A percentile compares a stretch with the other conserved stretches of the same genome.
Evolutionary conservation across 2,113 vertebrate species (phyloP).

Genomic region (Burhinus oedicnemus): DNA sequence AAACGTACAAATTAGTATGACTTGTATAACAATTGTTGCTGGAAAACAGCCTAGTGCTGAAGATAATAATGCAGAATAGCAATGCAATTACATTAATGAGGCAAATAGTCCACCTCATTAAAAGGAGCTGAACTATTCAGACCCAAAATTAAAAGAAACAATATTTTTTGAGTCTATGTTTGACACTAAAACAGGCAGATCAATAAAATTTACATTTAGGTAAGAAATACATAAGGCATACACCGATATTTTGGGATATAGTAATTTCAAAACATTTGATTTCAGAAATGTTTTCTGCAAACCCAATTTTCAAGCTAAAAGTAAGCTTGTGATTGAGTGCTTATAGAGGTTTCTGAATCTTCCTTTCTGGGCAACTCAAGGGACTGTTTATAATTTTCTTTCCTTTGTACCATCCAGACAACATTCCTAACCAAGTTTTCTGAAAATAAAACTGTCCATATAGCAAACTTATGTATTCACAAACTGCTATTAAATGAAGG

Average conservation of each 20-base stretch:
- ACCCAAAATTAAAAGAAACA: background rate
- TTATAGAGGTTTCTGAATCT: background rate
- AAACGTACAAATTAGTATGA: conserved; percentile 76
- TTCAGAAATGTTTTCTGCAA: background rate
- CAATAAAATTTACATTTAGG: background rate
- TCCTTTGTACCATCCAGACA: background rate
- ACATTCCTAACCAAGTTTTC: background rate
- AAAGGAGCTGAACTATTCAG: conserved; percentile 22
- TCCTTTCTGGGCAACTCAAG: background rate
- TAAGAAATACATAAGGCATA: background rate
- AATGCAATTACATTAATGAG: conserved; percentile 68
- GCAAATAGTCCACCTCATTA: conserved; percentile 56
- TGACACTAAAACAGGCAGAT: background rate
- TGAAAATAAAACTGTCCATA: background rate
- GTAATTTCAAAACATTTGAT: background rate
- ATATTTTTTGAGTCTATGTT: background rate
- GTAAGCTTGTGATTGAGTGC: background rate
- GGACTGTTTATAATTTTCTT: background rate
- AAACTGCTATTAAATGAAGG: background rate
- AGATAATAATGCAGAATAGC: conserved; percentile 34
- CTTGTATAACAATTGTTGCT: conserved; percentile 64
- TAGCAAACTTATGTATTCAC: background rate
- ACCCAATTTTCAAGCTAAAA: background rate
- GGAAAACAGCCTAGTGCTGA: conserved; percentile 62
- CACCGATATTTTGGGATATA: background rate